Conservation (phyloP, 2,888 invertebrate species). For the Scaptomyza cyrtandrae region DNA sequence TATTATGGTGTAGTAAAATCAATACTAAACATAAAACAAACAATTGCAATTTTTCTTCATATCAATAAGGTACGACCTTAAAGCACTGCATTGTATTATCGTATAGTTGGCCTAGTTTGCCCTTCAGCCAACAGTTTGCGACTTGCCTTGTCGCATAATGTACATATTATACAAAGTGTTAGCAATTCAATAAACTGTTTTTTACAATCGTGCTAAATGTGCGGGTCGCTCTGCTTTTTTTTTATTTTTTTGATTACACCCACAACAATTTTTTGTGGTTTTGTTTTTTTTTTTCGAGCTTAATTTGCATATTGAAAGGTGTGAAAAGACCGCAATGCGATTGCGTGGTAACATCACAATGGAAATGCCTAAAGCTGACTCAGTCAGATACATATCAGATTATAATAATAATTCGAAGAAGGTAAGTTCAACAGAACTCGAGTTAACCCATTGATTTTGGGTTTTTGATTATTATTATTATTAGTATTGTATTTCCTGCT, state of each 20-base stretch:
- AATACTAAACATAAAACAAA: not conserved
- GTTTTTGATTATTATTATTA: not conserved
- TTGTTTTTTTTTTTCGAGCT: not conserved
- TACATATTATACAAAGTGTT: slow-evolving; percentile 22
- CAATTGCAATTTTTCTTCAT: not conserved
- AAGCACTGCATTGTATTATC: not conserved
- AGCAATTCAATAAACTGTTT: slow-evolving; percentile 11
- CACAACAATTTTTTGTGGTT: not conserved
- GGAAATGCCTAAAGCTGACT: slow-evolving; percentile 6
- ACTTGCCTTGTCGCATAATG: slow-evolving; percentile 23
- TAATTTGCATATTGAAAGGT: slow-evolving; percentile 20
- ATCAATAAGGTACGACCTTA: not conserved
- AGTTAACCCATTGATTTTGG: not conserved
- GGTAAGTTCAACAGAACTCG: not conserved
- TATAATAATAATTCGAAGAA: not conserved
- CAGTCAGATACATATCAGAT: not conserved
- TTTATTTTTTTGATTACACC: slow-evolving; percentile 1
- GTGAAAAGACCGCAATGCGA: slow-evolving; percentile 4
- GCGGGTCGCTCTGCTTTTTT: slow-evolving; percentile 24
- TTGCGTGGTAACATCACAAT: not conserved
- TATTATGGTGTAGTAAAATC: too few relatives aligned
- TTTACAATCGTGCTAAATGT: slow-evolving; percentile 14
- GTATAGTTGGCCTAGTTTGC: slow-evolving; percentile 11
- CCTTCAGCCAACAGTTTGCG: slow-evolving; percentile 27
- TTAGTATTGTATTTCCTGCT: slow-evolving; percentile 49